Evolutionary conservation across 2,888 invertebrate species (phyloP).

Genomic region (Apocheima hispidaria): DNA sequence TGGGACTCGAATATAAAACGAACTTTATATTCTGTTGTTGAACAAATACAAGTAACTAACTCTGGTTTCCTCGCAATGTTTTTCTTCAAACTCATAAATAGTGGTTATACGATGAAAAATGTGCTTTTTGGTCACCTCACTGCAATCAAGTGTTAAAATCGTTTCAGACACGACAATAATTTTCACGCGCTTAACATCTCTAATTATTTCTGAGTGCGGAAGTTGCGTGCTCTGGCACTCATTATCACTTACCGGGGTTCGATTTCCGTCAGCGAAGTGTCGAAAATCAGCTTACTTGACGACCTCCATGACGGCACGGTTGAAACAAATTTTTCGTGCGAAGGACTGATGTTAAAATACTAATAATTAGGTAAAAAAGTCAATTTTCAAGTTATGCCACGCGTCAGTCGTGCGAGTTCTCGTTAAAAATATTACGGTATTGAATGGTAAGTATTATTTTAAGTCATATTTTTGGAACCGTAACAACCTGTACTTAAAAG

Average conservation of each 20-base stretch:
- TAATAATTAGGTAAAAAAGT: constrained; percentile 23
- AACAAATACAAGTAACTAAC: too few relatives aligned
- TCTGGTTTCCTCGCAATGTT: too few relatives aligned
- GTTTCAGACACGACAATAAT: not conserved
- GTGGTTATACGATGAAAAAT: not conserved
- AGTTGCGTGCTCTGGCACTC: constrained; percentile 68
- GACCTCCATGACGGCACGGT: constrained; percentile 51
- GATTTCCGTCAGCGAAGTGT: constrained; percentile 53
- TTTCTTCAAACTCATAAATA: too few relatives aligned
- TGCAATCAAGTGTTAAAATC: not conserved
- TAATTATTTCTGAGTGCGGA: constrained; percentile 60
- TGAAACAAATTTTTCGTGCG: constrained; percentile 52
- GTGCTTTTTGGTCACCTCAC: too few relatives aligned
- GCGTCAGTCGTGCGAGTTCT: constrained; percentile 32
- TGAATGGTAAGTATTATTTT: constrained; percentile 5
- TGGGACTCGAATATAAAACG: too few relatives aligned
- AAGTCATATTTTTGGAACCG: constrained; percentile 9
- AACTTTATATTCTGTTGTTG: too few relatives aligned
- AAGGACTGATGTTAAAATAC: constrained; percentile 33
- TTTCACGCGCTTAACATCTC: not conserved
- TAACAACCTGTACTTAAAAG: constrained; percentile 7
- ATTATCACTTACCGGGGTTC: constrained; percentile 57
- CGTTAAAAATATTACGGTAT: constrained; percentile 10
- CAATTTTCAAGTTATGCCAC: constrained; percentile 40
- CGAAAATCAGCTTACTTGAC: constrained; percentile 47